Evolutionary conservation across 2,113 vertebrate genomes (phyloP).

Genomic region (Neolamprologus toae): DNA sequence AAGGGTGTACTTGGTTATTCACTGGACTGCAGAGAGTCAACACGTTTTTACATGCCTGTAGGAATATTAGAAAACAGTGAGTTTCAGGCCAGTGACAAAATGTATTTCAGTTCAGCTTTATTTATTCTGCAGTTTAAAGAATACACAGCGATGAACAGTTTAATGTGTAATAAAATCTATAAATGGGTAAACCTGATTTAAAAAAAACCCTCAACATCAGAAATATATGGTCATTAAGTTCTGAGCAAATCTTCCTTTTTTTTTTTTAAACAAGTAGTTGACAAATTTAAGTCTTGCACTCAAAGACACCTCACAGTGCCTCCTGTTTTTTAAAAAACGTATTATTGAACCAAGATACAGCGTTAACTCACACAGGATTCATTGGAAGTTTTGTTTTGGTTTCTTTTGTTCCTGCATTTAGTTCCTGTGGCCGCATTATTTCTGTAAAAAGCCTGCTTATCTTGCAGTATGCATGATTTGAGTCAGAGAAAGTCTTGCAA

Average conservation of each 20-base stretch:
- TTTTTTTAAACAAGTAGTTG: background rate
- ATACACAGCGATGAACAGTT: background rate
- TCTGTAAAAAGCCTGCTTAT: background rate
- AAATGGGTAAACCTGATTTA: background rate
- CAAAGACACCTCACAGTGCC: background rate
- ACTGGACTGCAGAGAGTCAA: background rate
- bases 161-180: background rate
- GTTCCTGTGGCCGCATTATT: background rate
- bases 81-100: background rate
- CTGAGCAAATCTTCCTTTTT: background rate
- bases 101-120: background rate
- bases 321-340: background rate
- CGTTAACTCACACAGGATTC: background rate
- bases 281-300: background rate
- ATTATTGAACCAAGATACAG: background rate
- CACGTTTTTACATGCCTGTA: background rate
- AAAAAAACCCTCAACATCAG: fast-evolving
- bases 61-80: background rate
- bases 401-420: background rate
- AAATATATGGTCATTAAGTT: background rate
- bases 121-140: background rate
- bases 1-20: background rate
- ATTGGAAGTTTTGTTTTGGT: background rate
- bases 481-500: background rate
- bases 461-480: background rate